A percentile compares a stretch with the other conserved stretches of the same genome.
Conservation (phyloP, 2,113 vertebrate genomes). For the Etheostoma cragini region DNA sequence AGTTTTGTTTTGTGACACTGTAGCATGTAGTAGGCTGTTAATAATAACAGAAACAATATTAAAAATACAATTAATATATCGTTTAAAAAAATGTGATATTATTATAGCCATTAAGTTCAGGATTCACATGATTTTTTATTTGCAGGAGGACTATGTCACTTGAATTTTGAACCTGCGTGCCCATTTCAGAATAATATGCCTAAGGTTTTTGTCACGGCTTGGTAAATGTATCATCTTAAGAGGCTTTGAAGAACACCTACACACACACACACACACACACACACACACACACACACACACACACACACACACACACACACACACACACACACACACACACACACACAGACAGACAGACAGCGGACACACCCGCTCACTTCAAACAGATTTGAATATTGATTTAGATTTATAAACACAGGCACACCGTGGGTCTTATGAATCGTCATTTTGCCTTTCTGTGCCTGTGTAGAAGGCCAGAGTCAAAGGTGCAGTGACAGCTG, state of each 20-base stretch:
- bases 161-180: constrained; percentile 74
- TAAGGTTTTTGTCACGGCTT: constrained; percentile 97
- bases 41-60: constrained; percentile 32
- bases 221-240: constrained; percentile 99
- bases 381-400: constrained; percentile 99
- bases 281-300: constrained; percentile 48
- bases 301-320: constrained; percentile 30
- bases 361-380: constrained; percentile 95
- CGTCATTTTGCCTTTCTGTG: constrained; percentile 66
- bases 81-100: not conserved
- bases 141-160: constrained; percentile 65
- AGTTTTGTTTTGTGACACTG: not conserved
- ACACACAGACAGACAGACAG: constrained; percentile 50
- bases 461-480: constrained; percentile 71
- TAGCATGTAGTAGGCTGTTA: constrained; percentile 2
- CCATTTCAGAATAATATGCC: constrained; percentile 91
- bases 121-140: constrained; percentile 30
- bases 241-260: constrained; percentile 97
- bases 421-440: constrained; percentile 70
- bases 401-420: constrained; percentile 95
- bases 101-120: not conserved
- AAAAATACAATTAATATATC: not conserved
- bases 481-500: constrained; percentile 73
- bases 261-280: constrained; percentile 76
- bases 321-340: constrained; percentile 32